Conservation (phyloP, 1,140 invertebrate genomes). For the Brachionus manjavacas region DNA sequence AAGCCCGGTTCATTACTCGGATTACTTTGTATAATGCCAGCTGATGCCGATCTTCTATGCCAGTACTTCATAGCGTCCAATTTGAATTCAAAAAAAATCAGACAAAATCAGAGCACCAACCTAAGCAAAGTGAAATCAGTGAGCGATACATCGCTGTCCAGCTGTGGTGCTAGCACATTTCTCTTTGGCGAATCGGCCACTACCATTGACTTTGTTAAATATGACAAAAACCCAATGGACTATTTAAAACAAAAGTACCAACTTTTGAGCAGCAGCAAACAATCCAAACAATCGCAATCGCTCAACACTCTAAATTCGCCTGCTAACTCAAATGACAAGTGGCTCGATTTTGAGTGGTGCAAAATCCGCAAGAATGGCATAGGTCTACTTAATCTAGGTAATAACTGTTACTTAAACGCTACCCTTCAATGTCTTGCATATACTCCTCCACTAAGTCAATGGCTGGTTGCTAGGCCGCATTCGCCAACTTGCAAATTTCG, state of each 20-base stretch:
- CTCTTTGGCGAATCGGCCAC: neutral
- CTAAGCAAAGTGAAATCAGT: neutral
- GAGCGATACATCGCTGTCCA: neutral
- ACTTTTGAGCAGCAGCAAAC: neutral
- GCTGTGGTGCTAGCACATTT: neutral
- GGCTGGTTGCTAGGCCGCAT: constrained; percentile 15
- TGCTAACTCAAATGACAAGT: neutral
- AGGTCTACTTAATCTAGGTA: constrained; percentile 86
- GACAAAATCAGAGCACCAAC: neutral
- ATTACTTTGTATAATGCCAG: constrained; percentile 26
- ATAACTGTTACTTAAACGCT: constrained; percentile 92
- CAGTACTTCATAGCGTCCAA: constrained; percentile 24
- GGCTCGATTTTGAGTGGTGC: constrained; percentile 9
- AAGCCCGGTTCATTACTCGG: neutral
- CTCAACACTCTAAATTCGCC: neutral
- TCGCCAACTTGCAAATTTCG: neutral
- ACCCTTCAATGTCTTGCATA: constrained; percentile 69
- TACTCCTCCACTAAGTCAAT: constrained; percentile 58
- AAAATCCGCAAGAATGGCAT: constrained; percentile 49
- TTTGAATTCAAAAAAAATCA: neutral
- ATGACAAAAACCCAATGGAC: constrained; percentile 41
- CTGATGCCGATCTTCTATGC: constrained; percentile 34
- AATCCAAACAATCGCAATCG: neutral
- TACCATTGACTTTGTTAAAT: constrained; percentile 37
- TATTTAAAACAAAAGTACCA: constrained; percentile 28